Conservation (phyloP, 2,888 invertebrate species). For the Steromphala cineraria region DNA sequence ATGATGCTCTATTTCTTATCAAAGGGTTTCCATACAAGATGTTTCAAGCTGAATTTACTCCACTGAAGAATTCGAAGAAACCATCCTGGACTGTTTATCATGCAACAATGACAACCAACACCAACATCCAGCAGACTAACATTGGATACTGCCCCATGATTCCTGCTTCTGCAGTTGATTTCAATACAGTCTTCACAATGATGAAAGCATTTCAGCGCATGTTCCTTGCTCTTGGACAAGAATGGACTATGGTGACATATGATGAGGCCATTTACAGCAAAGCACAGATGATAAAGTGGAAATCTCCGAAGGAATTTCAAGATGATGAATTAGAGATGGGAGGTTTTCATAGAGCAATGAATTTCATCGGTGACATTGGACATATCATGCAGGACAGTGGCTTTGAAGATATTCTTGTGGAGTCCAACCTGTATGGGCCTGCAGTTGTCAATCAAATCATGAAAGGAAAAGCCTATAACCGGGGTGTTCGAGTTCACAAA, state of each 20-base stretch:
- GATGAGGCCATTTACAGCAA: constrained; percentile 35
- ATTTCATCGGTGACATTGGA: constrained; percentile 29
- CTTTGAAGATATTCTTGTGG: constrained; percentile 6
- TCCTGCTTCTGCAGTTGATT: constrained; percentile 23
- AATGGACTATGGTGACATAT: constrained; percentile 29
- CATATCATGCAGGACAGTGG: constrained; percentile 16
- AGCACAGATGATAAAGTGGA: constrained; percentile 33
- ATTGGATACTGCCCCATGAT: constrained; percentile 26
- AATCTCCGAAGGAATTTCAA: constrained; percentile 19
- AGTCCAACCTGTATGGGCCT: constrained; percentile 21
- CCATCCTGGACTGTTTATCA: constrained; percentile 5
- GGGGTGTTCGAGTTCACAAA: constrained; percentile 20
- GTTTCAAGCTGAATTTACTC: background rate
- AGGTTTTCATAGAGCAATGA: constrained; percentile 30
- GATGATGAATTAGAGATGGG: constrained; percentile 29
- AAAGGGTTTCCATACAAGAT: background rate
- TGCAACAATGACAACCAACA: background rate
- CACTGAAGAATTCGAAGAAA: background rate
- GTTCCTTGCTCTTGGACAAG: constrained; percentile 21
- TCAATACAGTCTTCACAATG: constrained; percentile 22
- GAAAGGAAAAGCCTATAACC: constrained; percentile 29
- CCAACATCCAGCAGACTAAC: background rate
- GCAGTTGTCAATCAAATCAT: constrained; percentile 12
- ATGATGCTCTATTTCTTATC: background rate
- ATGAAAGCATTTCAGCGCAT: constrained; percentile 23